These are phyloP conservation scores for Oxyura jamaicensis DNA, from an alignment of 2,113 vertebrate species.

Conservation along the genomic window DNA sequence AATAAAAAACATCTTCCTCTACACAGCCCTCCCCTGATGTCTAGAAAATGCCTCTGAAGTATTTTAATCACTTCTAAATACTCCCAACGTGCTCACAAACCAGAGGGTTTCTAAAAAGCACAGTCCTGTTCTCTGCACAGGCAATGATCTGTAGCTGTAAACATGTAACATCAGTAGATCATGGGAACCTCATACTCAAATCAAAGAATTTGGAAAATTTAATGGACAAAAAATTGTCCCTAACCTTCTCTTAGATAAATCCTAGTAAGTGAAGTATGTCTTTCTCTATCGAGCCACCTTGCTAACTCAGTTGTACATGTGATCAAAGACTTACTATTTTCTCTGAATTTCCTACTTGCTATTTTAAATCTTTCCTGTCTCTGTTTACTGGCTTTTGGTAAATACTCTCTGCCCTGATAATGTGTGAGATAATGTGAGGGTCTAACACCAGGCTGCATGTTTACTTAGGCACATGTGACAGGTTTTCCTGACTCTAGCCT, in stretches of 20 bases:
- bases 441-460: neutral
- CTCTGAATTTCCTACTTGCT: conserved; percentile 5
- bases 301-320: neutral
- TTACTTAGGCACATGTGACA: neutral
- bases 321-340: neutral
- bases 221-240: neutral
- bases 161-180: neutral
- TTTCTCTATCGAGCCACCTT: neutral
- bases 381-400: neutral
- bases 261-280: neutral
- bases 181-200: neutral
- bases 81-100: neutral
- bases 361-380: neutral
- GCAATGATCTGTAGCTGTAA: accelerated
- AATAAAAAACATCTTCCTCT: neutral
- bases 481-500: neutral
- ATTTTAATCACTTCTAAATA: neutral
- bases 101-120: neutral
- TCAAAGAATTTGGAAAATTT: neutral
- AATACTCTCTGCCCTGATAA: neutral
- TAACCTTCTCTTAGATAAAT: neutral
- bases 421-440: neutral
- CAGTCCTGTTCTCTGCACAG: neutral
- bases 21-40: neutral
- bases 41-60: neutral